phyloP scores from a whole-genome alignment of 2,113 vertebrate species.

The Castor canadensis region DNA sequence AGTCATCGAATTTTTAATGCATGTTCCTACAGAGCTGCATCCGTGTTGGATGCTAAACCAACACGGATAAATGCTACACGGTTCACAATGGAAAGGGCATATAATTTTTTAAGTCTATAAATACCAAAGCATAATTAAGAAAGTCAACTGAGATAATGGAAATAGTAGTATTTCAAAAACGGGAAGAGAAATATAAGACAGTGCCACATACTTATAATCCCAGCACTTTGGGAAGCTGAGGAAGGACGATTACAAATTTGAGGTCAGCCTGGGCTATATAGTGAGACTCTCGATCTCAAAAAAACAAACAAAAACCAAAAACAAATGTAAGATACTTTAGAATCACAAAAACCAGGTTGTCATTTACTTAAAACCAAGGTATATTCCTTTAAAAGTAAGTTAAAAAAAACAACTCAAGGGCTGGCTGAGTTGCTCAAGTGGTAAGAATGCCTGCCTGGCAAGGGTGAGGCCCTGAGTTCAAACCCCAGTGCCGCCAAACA shows the following conservation, averaged over 20 bases:
- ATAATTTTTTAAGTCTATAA: background rate
- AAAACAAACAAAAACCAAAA: too few species aligned
- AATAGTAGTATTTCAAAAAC: background rate
- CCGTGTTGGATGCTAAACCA: background rate
- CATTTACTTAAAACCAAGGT: background rate
- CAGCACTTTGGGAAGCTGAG: background rate
- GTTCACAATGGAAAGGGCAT: background rate
- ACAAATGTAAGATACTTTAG: background rate
- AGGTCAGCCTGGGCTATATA: background rate
- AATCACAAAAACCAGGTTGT: background rate
- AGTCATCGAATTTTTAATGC: background rate
- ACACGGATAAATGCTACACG: background rate
- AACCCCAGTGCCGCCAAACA: too few species aligned
- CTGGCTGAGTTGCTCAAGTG: too few species aligned
- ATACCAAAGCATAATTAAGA: background rate
- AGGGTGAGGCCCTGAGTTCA: too few species aligned
- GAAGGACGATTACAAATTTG: background rate
- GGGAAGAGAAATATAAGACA: background rate
- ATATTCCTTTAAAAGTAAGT: background rate
- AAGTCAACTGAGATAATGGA: background rate
- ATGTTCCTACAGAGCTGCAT: background rate
- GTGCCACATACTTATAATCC: too few species aligned
- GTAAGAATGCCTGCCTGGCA: too few species aligned
- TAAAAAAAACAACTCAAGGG: background rate
- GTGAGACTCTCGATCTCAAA: background rate